Evolutionary conservation across 1,140 invertebrate species (phyloP).

Genomic region (Lamellibrachia luymesi): DNA sequence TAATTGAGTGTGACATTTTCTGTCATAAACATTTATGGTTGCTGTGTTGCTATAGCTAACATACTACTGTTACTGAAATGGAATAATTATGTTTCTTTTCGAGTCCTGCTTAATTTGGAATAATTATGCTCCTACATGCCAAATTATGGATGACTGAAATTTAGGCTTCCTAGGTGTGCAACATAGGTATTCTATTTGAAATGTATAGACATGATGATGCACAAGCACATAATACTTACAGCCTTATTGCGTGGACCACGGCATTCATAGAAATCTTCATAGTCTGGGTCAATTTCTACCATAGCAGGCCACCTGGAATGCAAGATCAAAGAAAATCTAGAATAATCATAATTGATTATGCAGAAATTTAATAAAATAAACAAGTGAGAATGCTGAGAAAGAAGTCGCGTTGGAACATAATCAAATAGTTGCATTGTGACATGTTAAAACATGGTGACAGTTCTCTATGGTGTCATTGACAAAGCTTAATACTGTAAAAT

Average conservation of each 20-base stretch:
- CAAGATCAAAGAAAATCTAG: background rate
- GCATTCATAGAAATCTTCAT: conserved; percentile 61
- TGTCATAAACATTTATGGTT: too few relatives aligned
- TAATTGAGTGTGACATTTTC: background rate
- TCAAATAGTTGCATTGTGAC: background rate
- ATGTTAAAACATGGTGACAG: background rate
- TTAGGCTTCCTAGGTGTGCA: background rate
- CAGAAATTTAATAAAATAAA: background rate
- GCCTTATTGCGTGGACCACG: background rate
- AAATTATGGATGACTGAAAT: background rate
- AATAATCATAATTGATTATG: background rate
- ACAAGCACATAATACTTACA: background rate
- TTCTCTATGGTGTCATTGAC: background rate
- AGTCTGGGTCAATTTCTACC: conserved; percentile 70
- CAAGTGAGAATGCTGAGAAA: background rate
- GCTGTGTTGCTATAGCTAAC: too few relatives aligned
- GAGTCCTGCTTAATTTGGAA: too few relatives aligned
- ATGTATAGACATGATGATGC: background rate
- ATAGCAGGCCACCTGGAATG: conserved; percentile 68
- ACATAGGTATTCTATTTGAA: background rate
- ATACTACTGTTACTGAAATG: too few relatives aligned
- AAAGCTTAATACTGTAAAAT: background rate
- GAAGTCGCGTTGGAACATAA: background rate
- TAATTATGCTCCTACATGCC: background rate
- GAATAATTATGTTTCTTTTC: too few relatives aligned